Base-by-base conservation (phyloP, 2,888 invertebrate genomes). In the Xestia c-nigrum region DNA sequence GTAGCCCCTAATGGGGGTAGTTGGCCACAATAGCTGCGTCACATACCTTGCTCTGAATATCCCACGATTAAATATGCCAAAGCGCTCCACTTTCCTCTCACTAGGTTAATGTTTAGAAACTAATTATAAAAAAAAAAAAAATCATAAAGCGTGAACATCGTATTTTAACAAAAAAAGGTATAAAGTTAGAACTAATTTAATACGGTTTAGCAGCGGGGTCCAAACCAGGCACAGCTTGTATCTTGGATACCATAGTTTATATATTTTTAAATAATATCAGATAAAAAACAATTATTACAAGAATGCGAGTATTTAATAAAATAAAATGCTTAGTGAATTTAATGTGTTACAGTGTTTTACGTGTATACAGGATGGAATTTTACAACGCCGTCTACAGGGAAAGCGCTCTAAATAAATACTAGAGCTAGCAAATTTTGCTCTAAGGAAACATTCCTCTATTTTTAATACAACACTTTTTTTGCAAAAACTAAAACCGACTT, bases 1-100 rank as follows among this genome's bases (percentile, higher is more conserved):
- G 69, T 79, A 38, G 50, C 74, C 72, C 40, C 70, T 83, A 66
- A 84, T 83, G 69, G 72, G 70, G 57, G 73, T 78, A 78, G 84
- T 81, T 83, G 59, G 59, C 19, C 59, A 83, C 75, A 68, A 68
- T 79, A 68, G 70, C 43, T 50, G 78, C 38, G 65, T 38, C 50
- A 52, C 74, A 78, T 81, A 74, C 65, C 59, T 61, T 19, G 50
- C 46, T 9, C 46, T 61, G n/a, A 19, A 61, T 16, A 21, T 61
- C 9, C 38, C 19, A 47, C 10, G 16, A 21, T 47, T 78, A 38
- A 38, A 50, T 77, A 65, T 61, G 16, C 77, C 40, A n/a, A 40
- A n/a, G 9, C 57, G 40, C 21, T 66, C 19, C 61, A 61, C 46
- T 77, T 77, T 64, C 52, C 31, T 61, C 19, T 61, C 31, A 19